Percentiles rank a stretch among this genome's conserved stretches.
phyloP scores from a whole-genome alignment of 2,797 vertebrate genomes.

The Rhodeus uyekii region DNA sequence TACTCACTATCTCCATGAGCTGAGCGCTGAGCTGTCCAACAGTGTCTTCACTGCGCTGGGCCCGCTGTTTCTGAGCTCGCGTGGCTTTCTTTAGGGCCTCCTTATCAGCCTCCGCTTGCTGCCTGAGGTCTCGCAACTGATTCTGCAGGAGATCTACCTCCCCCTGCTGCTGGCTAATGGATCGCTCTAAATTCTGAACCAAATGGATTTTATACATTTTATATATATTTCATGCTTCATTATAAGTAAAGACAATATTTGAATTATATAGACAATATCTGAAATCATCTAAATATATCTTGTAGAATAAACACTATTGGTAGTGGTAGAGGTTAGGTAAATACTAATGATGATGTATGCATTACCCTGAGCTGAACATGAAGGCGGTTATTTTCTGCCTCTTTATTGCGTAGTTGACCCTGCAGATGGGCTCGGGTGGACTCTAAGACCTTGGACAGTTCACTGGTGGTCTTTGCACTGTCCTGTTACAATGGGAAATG shows the following conservation, averaged over 20 bases:
- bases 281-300: neutral
- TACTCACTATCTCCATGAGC: conserved; percentile 83
- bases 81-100: conserved; percentile 85
- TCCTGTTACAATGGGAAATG: conserved; percentile 69
- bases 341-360: neutral
- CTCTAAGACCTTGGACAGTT: conserved; percentile 85
- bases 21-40: conserved; percentile 79
- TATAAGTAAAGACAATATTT: neutral
- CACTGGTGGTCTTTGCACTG: conserved; percentile 77
- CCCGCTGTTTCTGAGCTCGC: conserved; percentile 83
- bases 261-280: neutral
- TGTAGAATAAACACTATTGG: neutral
- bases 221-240: neutral
- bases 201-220: neutral
- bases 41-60: conserved; percentile 81
- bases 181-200: conserved; percentile 83
- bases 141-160: conserved; percentile 77
- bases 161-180: conserved; percentile 77
- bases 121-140: conserved; percentile 76
- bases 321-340: neutral
- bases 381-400: conserved; percentile 88
- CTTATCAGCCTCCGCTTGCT: conserved; percentile 77
- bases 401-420: conserved; percentile 84
- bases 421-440: conserved; percentile 84
- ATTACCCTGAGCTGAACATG: conserved; percentile 84